A percentile compares a stretch with the other conserved stretches of the same genome.
Evolutionary conservation across 1,140 invertebrate genomes (phyloP).

Genomic region (Argopecten irradians): DNA sequence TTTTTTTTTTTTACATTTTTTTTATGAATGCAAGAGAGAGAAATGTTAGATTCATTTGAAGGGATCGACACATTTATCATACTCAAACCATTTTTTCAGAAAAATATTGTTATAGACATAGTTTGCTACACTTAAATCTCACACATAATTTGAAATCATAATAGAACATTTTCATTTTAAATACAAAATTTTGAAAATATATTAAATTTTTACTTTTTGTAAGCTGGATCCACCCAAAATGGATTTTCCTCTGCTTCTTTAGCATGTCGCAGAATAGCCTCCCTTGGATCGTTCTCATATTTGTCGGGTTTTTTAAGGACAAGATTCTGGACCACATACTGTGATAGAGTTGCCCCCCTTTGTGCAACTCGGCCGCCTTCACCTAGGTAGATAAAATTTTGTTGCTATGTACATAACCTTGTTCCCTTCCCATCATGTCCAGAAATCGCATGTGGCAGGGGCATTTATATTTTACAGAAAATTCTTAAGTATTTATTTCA

Average conservation of each 20-base stretch:
- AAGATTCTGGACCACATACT: slow-evolving; percentile 97
- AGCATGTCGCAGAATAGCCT: slow-evolving; percentile 97
- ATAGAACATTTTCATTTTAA: background rate
- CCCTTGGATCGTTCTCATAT: slow-evolving; percentile 96
- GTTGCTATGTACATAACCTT: too few species aligned
- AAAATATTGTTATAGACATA: too few species aligned
- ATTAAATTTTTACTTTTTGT: slow-evolving; percentile 70
- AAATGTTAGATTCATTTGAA: too few species aligned
- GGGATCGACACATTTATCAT: too few species aligned
- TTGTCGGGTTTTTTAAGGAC: slow-evolving; percentile 93
- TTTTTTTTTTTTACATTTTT: too few species aligned
- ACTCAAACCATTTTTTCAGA: too few species aligned
- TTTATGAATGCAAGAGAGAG: too few species aligned
- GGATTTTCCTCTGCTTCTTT: slow-evolving; percentile 98
- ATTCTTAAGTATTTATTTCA: too few species aligned
- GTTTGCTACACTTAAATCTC: too few species aligned
- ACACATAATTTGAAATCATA: background rate
- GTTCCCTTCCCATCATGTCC: too few species aligned
- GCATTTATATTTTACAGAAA: too few species aligned
- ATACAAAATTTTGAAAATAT: background rate
- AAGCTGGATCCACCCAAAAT: slow-evolving; percentile 84
- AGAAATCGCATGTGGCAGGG: too few species aligned
- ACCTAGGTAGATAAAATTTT: slow-evolving; percentile 80
- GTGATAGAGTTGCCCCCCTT: slow-evolving; percentile 96
- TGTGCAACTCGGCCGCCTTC: slow-evolving; percentile 95